A percentile compares a stretch with the other conserved stretches of the same genome.
Evolutionary conservation across 2,888 invertebrate species (phyloP).

Genomic region (Teinopalpus imperialis): DNA sequence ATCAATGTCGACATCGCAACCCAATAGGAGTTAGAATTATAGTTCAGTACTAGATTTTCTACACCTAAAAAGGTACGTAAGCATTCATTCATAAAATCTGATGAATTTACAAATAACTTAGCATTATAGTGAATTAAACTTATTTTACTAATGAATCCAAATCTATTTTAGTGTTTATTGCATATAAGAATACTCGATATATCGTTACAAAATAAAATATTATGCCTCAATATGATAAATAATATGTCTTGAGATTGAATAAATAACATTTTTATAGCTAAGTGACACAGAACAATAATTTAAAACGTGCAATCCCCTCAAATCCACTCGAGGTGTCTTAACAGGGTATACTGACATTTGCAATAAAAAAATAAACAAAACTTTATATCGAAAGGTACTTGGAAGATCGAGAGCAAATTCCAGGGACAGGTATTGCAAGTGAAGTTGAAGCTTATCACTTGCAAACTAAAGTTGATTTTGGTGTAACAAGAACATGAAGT

Average conservation of each 20-base stretch:
- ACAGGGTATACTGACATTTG: slow-evolving; percentile 20
- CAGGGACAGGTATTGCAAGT: not conserved
- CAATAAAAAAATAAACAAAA: slow-evolving; percentile 23
- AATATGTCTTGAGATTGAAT: slow-evolving; percentile 7
- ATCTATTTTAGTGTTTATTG: too few relatives aligned
- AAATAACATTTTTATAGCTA: slow-evolving; percentile 11
- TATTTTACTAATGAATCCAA: too few relatives aligned
- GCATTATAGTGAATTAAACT: too few relatives aligned
- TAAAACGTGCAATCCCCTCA: slow-evolving; percentile 7
- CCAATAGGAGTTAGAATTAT: too few relatives aligned
- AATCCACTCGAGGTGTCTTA: slow-evolving; percentile 13
- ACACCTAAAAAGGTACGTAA: too few relatives aligned
- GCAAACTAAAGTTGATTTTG: slow-evolving; percentile 1
- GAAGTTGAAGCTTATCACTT: not conserved
- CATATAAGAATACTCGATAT: too few relatives aligned
- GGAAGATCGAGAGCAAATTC: slow-evolving; percentile 19
- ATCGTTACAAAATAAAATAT: too few relatives aligned
- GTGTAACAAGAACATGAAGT: not conserved
- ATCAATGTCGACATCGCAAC: too few relatives aligned
- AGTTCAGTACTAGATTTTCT: too few relatives aligned
- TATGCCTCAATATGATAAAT: too few relatives aligned
- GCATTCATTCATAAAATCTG: too few relatives aligned
- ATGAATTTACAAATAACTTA: too few relatives aligned
- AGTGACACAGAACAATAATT: slow-evolving; percentile 14
- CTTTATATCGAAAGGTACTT: slow-evolving; percentile 16